Evolutionary conservation across 2,888 invertebrate genomes (phyloP).

Genomic region (Drosophila rubida): DNA sequence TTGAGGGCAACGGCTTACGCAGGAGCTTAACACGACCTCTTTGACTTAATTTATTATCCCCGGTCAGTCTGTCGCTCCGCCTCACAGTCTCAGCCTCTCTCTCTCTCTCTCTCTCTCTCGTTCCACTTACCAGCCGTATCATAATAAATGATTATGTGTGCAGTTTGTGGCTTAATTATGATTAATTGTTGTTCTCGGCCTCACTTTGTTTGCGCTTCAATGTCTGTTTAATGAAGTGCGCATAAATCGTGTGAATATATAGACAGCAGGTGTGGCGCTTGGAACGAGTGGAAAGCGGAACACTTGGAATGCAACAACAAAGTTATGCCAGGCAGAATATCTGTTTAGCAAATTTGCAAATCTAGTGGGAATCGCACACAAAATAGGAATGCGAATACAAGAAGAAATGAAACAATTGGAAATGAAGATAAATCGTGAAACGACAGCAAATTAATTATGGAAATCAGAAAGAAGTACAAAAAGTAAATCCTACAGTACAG

Average conservation of each 20-base stretch:
- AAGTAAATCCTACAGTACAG: too few species aligned
- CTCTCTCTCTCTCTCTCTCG: background rate
- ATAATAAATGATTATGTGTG: constrained; percentile 64
- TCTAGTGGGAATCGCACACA: background rate
- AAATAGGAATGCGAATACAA: background rate
- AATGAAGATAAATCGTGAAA: too few species aligned
- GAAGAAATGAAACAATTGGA: background rate
- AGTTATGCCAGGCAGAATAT: too few species aligned
- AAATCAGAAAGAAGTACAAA: too few species aligned
- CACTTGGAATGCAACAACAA: background rate
- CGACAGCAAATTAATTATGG: too few species aligned
- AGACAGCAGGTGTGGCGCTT: constrained; percentile 24
- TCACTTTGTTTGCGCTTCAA: constrained; percentile 49
- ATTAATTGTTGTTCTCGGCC: constrained; percentile 68
- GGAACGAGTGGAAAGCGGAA: constrained; percentile 8
- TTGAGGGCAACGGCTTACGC: constrained; percentile 8
- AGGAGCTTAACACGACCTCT: constrained; percentile 49
- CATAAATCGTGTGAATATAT: constrained; percentile 44
- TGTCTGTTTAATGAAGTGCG: constrained; percentile 60
- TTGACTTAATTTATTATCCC: constrained; percentile 60
- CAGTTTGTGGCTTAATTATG: constrained; percentile 71
- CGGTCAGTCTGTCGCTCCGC: too few species aligned
- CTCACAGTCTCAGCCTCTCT: background rate
- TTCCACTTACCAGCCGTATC: constrained; percentile 16
- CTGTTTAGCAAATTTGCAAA: too few species aligned